A percentile compares a stretch with the other conserved stretches of the same genome.
phyloP scores from a whole-genome alignment of 2,888 invertebrate genomes.

The Xestia xanthographa region DNA sequence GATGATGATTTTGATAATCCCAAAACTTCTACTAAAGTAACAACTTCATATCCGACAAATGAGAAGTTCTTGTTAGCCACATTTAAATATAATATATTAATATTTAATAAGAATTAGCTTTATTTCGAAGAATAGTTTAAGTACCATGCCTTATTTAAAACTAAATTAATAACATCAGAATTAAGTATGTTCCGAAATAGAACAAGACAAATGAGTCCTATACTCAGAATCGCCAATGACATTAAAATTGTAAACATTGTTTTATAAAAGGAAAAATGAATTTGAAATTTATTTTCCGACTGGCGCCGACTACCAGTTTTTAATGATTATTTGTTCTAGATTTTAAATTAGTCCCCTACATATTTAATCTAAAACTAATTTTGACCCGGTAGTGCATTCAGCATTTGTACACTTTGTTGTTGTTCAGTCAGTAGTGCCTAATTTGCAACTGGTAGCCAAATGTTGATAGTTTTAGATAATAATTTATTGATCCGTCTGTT shows the following conservation, averaged over 20 bases:
- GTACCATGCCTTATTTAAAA: constrained; percentile 17
- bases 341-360: constrained; percentile 36
- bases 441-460: constrained; percentile 20
- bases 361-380: constrained; percentile 22
- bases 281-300: constrained; percentile 50
- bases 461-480: constrained; percentile 19
- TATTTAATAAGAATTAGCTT: not conserved
- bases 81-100: not conserved
- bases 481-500: constrained; percentile 25
- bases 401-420: constrained; percentile 16
- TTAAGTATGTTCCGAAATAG: constrained; percentile 31
- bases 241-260: constrained; percentile 45
- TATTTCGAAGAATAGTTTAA: constrained; percentile 4
- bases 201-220: constrained; percentile 32
- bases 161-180: constrained; percentile 25
- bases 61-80: not conserved
- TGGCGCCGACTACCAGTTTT: constrained; percentile 68
- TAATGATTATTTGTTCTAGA: constrained; percentile 36
- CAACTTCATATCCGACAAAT: not conserved
- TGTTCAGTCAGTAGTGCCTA: not conserved
- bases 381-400: constrained; percentile 47
- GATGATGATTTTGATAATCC: not conserved
- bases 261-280: constrained; percentile 42
- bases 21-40: not conserved
- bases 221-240: constrained; percentile 45